Evolutionary conservation across 1,140 invertebrate genomes (phyloP).

Genomic region (Elymnias hypermnestra): DNA sequence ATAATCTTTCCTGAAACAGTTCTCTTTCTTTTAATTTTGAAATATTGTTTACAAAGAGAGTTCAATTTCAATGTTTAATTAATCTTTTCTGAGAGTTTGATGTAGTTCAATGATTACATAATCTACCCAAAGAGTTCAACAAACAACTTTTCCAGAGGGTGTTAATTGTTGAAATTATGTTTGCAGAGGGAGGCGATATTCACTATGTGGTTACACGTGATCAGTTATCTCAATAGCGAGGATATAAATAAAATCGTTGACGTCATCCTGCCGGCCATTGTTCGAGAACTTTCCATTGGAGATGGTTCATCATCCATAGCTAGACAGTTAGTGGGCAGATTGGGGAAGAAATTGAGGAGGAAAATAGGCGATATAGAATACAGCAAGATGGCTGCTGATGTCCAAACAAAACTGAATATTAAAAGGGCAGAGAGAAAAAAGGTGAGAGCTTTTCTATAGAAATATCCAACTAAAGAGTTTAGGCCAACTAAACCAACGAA

Average conservation of each 20-base stretch:
- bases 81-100: too few species aligned
- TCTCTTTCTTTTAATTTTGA: too few species aligned
- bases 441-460: too few species aligned
- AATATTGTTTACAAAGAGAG: too few species aligned
- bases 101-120: too few species aligned
- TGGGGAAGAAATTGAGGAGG: slow-evolving; percentile 54
- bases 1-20: too few species aligned
- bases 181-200: slow-evolving; percentile 57
- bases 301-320: slow-evolving; percentile 37
- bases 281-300: slow-evolving; percentile 57
- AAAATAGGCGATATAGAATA: slow-evolving; percentile 64
- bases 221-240: slow-evolving; percentile 37
- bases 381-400: slow-evolving; percentile 53
- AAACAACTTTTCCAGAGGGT: too few species aligned
- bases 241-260: slow-evolving; percentile 39
- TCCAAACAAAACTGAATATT: slow-evolving; percentile 78
- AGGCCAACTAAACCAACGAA: too few species aligned
- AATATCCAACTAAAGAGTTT: too few species aligned
- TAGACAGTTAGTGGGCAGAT: slow-evolving; percentile 42
- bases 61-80: too few species aligned
- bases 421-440: slow-evolving; percentile 81
- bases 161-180: neutral
- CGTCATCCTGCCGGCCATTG: slow-evolving; percentile 52
- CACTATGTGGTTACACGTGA: slow-evolving; percentile 55
- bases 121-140: too few species aligned